Base-by-base conservation (phyloP, 2,888 invertebrate genomes). In the Sinhomidia bicolor region DNA sequence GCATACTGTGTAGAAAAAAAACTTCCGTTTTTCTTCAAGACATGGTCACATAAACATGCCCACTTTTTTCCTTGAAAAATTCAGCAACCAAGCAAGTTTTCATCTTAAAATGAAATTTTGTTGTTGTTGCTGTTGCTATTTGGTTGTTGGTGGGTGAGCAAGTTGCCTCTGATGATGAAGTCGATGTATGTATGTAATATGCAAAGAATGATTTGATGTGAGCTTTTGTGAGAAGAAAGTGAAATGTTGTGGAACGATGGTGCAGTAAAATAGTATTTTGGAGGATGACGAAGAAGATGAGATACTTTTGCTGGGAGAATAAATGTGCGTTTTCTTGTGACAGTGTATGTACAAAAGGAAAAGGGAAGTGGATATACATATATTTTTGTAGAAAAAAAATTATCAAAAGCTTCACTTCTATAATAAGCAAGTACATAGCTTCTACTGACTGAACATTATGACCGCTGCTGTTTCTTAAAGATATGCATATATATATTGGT, bases 201-300 rank as follows among this genome's bases (percentile, higher is more conserved):
- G 68, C 68, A 32, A 82, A 74, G 36, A 57, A 74, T 71, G 71
- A 83, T 29, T 76, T 76, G 54, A 83, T 76, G 76, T 60, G 85
- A 79, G 47, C 2, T 82, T 71, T 78, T 36, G 44, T 57, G 81
- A 60, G 47, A 86, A 68, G 86, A 78, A 78, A 79, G 86, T 79
- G 71, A 80, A 86, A 86, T 86, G 86, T 86, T 86, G 79, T 60
- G 86, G 86, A 86, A 86, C 80, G 54, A 9, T 29, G 62, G 10
- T 80, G 57, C 26, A 80, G 17, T 68, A 68, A 26, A 76, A 76
- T 51, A 76, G 26, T 51, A 76, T 68, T 68, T 68, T 54, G 76
- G 51, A 54, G 9, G 47, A 54, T 74, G 74, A 74, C 14, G 62
- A 2, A 12, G 7, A 65, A 32, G 29, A 65, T 65, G 71, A 71